Base-by-base conservation (phyloP, 2,113 vertebrate species). In the Chroicocephalus ridibundus region DNA sequence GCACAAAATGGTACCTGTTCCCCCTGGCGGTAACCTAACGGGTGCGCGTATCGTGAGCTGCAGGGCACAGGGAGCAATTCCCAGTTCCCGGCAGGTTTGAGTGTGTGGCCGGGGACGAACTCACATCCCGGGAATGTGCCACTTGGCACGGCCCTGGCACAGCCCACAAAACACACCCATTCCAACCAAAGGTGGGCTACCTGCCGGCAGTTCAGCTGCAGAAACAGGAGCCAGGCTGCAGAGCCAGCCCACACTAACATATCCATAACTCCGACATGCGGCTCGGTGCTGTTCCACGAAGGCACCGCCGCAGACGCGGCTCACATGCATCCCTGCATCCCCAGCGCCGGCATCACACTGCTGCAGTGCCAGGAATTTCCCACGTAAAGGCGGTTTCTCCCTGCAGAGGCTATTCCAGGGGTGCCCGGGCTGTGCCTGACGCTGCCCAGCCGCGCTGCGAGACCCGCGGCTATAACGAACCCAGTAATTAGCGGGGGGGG, bases 241-340 rank as follows among this genome's bases (percentile, higher is more conserved):
- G 27, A 1, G 38, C 25, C 90, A 57, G 77, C 84, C 21, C 16
- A 8, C 13, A 0, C 21, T 42, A 7, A 17, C 31, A 2, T 13
- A 1, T 0, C 4, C 0, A 2, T 9, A 9, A 9, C 25, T 46
- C 11, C 8, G 1, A 2, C 1, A 4, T 18, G 22, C 3, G 34
- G 24, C 34, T 62, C 1, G 0, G 22, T 11, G 51, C 31, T 18
- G 65, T 49, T 44, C 51, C 3, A 2, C 71, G 44, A 5, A 32
- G 27, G 25, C 2, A 0, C 78, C 36, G 74, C 29, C 5, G 0
- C 1, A 8, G 27, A 11, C 9, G 46, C 2, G 54, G 27, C 60
- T 85, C 36, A 3, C 2, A 0, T 3, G 2, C 47, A 51, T 27
- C 57, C 55, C 76, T 10, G 1, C 77, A 16, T 29, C 83, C 88